Evolutionary conservation across 2,797 vertebrate species (phyloP).

Genomic region (Adrianichthys oophorus): DNA sequence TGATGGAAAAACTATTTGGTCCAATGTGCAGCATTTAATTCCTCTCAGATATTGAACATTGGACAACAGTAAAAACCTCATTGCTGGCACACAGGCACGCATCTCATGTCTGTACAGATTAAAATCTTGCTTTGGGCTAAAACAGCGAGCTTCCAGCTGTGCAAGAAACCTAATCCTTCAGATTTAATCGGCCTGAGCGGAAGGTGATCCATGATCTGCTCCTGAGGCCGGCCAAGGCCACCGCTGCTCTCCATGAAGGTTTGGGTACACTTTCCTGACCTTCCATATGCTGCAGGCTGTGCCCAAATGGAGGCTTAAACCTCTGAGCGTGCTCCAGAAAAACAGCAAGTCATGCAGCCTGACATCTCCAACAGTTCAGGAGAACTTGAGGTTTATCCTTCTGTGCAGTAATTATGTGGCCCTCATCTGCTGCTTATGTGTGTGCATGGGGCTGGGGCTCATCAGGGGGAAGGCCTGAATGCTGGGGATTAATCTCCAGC

Average conservation of each 20-base stretch:
- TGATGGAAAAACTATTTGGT: background rate
- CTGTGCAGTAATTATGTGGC: constrained; percentile 47
- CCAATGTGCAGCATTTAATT: constrained; percentile 47
- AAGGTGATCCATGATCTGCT: constrained; percentile 23
- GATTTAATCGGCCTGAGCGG: constrained; percentile 55
- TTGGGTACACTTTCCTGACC: constrained; percentile 12
- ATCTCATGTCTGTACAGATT: constrained; percentile 45
- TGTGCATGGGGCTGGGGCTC: constrained; percentile 16
- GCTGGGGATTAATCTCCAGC: constrained; percentile 60
- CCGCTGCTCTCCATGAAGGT: constrained; percentile 11
- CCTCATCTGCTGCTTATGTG: constrained; percentile 42
- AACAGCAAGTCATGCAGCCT: constrained; percentile 12
- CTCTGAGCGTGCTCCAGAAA: constrained; percentile 2
- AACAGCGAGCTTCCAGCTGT: constrained; percentile 56
- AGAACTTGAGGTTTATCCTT: constrained; percentile 47
- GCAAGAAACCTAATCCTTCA: constrained; percentile 56
- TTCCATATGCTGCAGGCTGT: constrained; percentile 12
- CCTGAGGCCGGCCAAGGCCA: constrained; percentile 11
- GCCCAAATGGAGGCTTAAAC: constrained; percentile 6
- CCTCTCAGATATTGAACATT: constrained; percentile 22
- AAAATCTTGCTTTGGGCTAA: constrained; percentile 41
- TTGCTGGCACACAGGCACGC: background rate
- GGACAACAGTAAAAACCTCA: constrained; percentile 51
- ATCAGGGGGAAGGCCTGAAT: constrained; percentile 64
- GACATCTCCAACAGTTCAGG: constrained; percentile 27